Evolutionary conservation across 1,140 invertebrate species (phyloP).

Genomic region (Drosophila subobscura): DNA sequence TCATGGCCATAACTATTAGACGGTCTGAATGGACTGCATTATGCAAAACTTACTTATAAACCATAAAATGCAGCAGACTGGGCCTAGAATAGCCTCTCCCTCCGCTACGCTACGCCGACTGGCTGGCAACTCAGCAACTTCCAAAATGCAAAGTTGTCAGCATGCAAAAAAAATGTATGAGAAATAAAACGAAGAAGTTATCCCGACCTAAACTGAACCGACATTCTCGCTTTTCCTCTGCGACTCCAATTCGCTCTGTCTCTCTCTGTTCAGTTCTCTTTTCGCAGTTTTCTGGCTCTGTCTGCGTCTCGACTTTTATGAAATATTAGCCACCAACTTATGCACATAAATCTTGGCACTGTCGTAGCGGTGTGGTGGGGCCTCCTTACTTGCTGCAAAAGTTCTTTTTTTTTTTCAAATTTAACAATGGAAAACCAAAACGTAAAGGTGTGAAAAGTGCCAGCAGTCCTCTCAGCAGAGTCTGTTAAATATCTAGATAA

Average conservation of each 20-base stretch:
- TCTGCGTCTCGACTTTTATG: constrained; percentile 60
- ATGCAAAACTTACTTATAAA: constrained; percentile 60
- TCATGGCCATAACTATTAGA: constrained; percentile 56
- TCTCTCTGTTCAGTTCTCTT: constrained; percentile 11
- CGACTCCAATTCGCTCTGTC: neutral
- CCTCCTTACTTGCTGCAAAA: constrained; percentile 21
- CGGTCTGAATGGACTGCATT: constrained; percentile 47
- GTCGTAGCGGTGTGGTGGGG: constrained; percentile 5
- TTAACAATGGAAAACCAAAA: constrained; percentile 16
- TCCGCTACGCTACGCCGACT: constrained; percentile 5
- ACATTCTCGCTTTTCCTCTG: constrained; percentile 6
- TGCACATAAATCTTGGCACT: constrained; percentile 57
- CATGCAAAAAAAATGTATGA: constrained; percentile 19
- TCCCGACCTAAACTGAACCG: constrained; percentile 21
- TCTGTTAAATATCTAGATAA: constrained; percentile 41
- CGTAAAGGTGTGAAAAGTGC: constrained; percentile 37
- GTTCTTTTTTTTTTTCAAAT: constrained; percentile 25
- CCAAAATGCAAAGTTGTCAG: constrained; percentile 56
- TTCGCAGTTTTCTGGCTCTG: constrained; percentile 31
- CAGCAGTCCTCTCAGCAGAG: constrained; percentile 6
- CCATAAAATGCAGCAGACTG: constrained; percentile 56
- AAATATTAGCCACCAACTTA: constrained; percentile 61
- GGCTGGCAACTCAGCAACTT: constrained; percentile 54
- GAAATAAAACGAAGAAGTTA: constrained; percentile 30
- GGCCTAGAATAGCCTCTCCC: constrained; percentile 7